These are phyloP conservation scores for Zalophus californianus DNA, from an alignment of 2,797 vertebrate species.

Conservation along the genomic window DNA sequence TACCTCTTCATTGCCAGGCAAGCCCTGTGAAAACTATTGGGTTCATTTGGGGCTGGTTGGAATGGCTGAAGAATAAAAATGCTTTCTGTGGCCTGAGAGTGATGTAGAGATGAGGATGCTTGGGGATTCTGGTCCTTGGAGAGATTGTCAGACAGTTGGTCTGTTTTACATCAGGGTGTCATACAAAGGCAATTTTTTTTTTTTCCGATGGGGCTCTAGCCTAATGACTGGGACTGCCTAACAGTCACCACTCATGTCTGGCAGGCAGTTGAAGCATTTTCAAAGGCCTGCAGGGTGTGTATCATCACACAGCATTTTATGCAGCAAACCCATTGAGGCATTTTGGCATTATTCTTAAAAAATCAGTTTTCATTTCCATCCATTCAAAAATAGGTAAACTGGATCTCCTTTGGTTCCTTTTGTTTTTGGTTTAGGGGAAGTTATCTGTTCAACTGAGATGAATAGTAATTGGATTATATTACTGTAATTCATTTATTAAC, in stretches of 20 bases:
- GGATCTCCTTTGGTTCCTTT: slow-evolving; percentile 62
- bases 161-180: slow-evolving; percentile 66
- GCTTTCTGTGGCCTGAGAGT: slow-evolving; percentile 23
- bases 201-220: slow-evolving; percentile 11
- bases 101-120: not conserved
- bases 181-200: slow-evolving; percentile 47
- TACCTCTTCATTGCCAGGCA: not conserved
- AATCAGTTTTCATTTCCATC: slow-evolving; percentile 69
- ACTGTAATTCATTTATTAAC: slow-evolving; percentile 75
- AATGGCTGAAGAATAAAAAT: slow-evolving; percentile 24
- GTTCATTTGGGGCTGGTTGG: not conserved
- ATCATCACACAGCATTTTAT: not conserved
- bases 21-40: not conserved
- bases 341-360: slow-evolving; percentile 51
- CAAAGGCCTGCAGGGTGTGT: not conserved
- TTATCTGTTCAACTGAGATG: slow-evolving; percentile 77
- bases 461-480: slow-evolving; percentile 73
- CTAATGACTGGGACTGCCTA: slow-evolving; percentile 67
- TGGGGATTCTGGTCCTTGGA: slow-evolving; percentile 51
- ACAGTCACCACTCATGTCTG: slow-evolving; percentile 64
- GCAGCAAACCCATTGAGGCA: not conserved
- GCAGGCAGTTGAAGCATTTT: slow-evolving; percentile 62
- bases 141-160: slow-evolving; percentile 20
- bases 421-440: slow-evolving; percentile 72
- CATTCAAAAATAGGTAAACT: slow-evolving; percentile 72